Evolutionary conservation across 2,797 vertebrate species (phyloP).

Genomic region (Anisognathus igniventris): DNA sequence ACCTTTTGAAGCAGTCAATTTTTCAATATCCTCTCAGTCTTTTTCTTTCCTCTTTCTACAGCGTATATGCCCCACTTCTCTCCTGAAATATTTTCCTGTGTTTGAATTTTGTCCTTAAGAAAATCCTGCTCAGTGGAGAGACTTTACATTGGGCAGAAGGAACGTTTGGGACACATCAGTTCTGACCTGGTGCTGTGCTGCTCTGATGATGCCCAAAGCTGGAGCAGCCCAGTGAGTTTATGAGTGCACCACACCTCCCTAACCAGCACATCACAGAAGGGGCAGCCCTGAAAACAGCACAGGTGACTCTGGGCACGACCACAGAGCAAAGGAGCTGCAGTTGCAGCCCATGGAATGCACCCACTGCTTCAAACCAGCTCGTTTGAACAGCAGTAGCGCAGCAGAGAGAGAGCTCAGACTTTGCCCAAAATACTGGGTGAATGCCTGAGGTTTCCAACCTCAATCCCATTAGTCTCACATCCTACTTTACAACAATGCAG

Average conservation of each 20-base stretch:
- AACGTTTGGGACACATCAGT: background rate
- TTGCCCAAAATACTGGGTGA: background rate
- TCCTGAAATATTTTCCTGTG: background rate
- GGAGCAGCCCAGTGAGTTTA: background rate
- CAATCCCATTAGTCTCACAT: background rate
- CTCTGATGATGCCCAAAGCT: background rate
- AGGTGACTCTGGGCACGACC: background rate
- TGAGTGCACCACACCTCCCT: fast-evolving
- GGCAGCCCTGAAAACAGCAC: background rate
- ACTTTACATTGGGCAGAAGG: background rate
- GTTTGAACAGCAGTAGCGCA: fast-evolving
- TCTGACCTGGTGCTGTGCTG: background rate
- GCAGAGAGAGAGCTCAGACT: background rate
- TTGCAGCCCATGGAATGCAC: background rate
- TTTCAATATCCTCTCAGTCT: background rate
- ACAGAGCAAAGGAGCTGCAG: background rate
- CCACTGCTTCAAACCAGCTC: background rate
- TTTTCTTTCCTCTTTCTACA: background rate
- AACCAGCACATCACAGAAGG: background rate
- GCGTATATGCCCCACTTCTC: background rate
- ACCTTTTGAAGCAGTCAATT: background rate
- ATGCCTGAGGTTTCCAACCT: background rate
- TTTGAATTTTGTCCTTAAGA: background rate
- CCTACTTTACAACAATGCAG: background rate
- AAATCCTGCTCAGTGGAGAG: background rate